A percentile compares a stretch with the other conserved stretches of the same genome.
Evolutionary conservation across 1,140 invertebrate species (phyloP).

Genomic region (Odontomachus brunneus): DNA sequence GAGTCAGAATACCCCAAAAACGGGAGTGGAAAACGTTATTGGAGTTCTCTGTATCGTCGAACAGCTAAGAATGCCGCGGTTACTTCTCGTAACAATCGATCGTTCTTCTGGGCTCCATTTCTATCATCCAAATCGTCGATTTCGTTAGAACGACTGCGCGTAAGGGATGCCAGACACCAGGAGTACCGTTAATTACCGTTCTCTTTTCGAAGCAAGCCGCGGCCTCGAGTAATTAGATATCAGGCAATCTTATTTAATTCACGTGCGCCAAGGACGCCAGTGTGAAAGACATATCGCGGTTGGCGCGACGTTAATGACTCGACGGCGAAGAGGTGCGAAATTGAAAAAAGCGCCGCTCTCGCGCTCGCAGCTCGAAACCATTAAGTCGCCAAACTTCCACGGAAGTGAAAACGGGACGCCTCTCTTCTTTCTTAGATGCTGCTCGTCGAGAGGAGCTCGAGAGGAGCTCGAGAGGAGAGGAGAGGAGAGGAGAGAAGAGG

Average conservation of each 20-base stretch:
- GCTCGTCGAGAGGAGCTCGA: conserved; percentile 16
- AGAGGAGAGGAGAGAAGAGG: no score
- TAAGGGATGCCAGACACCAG: neutral
- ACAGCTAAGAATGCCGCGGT: neutral
- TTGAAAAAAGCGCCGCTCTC: conserved; percentile 29
- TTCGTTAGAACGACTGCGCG: neutral
- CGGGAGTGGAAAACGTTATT: no score
- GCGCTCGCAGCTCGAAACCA: conserved; percentile 38
- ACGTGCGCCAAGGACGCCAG: neutral
- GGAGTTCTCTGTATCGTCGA: neutral
- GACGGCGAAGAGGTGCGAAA: conserved; percentile 29
- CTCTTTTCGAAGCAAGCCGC: neutral
- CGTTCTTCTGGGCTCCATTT: neutral
- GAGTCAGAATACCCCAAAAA: no score
- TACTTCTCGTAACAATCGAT: neutral
- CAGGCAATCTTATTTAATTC: conserved; percentile 41
- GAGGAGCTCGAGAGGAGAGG: no score
- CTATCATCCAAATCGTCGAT: neutral
- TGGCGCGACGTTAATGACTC: conserved; percentile 42
- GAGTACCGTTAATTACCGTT: conserved; percentile 4
- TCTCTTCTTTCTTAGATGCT: conserved; percentile 24
- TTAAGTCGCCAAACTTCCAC: conserved; percentile 52
- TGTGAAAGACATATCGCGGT: conserved; percentile 11
- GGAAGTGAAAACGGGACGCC: conserved; percentile 13
- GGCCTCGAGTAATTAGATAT: neutral